phyloP scores from a whole-genome alignment of 2,888 invertebrate genomes.

The Epiblema foenella region DNA sequence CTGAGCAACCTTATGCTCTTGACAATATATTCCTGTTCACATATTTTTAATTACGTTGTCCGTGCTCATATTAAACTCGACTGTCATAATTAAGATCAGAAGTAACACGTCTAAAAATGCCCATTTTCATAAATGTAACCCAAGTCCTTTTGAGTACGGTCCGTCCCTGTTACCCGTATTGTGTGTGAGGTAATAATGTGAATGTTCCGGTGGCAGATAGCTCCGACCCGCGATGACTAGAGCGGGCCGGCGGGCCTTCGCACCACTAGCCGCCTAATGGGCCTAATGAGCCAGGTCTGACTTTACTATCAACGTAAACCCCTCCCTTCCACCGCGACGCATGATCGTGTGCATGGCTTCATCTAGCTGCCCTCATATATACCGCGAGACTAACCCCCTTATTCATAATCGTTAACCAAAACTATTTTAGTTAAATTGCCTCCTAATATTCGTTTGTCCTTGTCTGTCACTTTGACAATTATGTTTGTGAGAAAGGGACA shows the following conservation, averaged over 20 bases:
- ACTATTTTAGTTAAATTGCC: neutral
- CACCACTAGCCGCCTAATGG: conserved; percentile 73
- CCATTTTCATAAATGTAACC: neutral
- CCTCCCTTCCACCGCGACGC: conserved; percentile 22
- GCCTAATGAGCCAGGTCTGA: conserved; percentile 78
- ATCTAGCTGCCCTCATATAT: neutral
- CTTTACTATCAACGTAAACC: conserved; percentile 52
- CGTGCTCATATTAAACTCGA: no score
- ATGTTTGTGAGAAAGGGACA: no score
- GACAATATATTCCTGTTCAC: no score
- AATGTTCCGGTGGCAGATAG: conserved; percentile 65
- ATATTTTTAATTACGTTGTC: no score
- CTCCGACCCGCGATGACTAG: conserved; percentile 84
- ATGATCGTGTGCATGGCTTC: conserved; percentile 38
- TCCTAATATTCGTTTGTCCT: no score
- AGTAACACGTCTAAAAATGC: no score
- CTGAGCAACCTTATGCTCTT: no score
- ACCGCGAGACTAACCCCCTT: neutral
- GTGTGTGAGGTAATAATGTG: conserved; percentile 40
- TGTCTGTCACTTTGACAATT: no score
- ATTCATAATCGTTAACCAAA: neutral
- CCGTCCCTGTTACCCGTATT: conserved; percentile 3
- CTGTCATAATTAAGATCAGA: no score
- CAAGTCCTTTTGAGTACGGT: neutral
- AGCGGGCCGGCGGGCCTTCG: conserved; percentile 78